A percentile compares a stretch with the other conserved stretches of the same genome.
Conservation (phyloP, 1,140 invertebrate genomes). For the Marisa cornuarietis region DNA sequence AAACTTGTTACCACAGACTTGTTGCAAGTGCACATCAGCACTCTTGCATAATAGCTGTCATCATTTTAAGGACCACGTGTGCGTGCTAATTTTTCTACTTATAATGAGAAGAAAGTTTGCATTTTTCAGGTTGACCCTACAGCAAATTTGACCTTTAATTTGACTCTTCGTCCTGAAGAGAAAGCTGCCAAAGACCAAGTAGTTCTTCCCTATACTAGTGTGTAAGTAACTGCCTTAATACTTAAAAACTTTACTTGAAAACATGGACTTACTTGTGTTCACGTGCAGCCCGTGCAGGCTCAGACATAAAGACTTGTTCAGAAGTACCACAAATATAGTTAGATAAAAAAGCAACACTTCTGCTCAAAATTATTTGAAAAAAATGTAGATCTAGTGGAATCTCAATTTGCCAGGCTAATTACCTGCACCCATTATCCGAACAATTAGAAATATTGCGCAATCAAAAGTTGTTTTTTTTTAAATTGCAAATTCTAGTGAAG, state of each 20-base stretch:
- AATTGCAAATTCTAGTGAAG: too few relatives aligned
- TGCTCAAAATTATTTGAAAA: too few relatives aligned
- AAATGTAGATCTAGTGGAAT: too few relatives aligned
- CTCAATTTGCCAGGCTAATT: too few relatives aligned
- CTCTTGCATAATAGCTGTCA: not conserved
- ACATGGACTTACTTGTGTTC: too few relatives aligned
- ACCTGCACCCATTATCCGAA: too few relatives aligned
- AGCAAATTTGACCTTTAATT: conserved; percentile 65
- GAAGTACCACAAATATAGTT: not conserved
- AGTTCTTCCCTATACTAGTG: conserved; percentile 60
- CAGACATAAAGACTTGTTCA: too few relatives aligned
- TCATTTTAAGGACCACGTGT: conserved; percentile 4
- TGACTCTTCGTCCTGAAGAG: conserved; percentile 63
- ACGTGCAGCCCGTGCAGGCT: not conserved
- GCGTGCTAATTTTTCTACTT: not conserved
- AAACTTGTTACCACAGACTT: too few relatives aligned
- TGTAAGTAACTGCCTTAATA: conserved; percentile 14
- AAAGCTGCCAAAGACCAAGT: conserved; percentile 58
- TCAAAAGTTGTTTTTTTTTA: too few relatives aligned
- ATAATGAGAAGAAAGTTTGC: conserved; percentile 1
- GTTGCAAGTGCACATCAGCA: not conserved
- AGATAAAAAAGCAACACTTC: not conserved
- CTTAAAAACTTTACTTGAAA: not conserved
- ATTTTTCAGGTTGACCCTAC: conserved; percentile 53
- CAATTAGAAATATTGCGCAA: too few relatives aligned